Base-by-base conservation (phyloP, 2,113 vertebrate genomes). In the Columba janthina region DNA sequence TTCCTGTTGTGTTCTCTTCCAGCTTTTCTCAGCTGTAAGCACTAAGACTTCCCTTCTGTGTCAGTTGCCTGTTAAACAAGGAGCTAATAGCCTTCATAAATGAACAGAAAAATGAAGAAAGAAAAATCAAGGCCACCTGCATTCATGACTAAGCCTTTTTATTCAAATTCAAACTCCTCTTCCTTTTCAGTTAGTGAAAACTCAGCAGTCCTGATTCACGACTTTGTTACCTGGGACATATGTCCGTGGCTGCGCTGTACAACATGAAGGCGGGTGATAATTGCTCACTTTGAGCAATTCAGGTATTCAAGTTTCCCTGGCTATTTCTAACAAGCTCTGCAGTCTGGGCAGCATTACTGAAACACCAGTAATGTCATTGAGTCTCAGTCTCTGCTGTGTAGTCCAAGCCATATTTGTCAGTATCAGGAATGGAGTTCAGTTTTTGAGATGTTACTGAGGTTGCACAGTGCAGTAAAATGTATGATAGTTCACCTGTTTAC, bases 161-260 rank as follows among this genome's bases (percentile, higher is more conserved):
- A 67, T 46, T 88, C 42, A 65, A 80, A 70, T 88, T 70, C 57
- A 54, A 60, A 58, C 61, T 88, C 29, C 21, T 87, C 42, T 94
- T 74, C 15, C 36, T 14, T 75, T 70, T 42, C 21, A 70, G 19
- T 58, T n/a, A 64, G 42, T 46, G 67, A 84, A 88, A 94, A 50
- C 25, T n/a, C 36, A 51, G 20, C 1, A 1, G 28, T 24, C 65
- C 54, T 0, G 2, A 57, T 65, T 56, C 62, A 61, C 1, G 1
- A 38, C 38, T 85, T 85, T 32, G 28, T 89, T 92, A 56, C 25
- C 46, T 81, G 4, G 0, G n/a, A 60, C 1, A 0, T 10, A 34
- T 65, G 67, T 44, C 56, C 65, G 78, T n/a, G 61, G 28, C 17
- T 78, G 34, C 12, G 38, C 57, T 54, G n/a, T 38, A 65, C 38